A percentile compares a stretch with the other conserved stretches of the same genome.
phyloP scores from a whole-genome alignment of 2,888 invertebrate genomes.

The Sarcophaga carnaria region DNA sequence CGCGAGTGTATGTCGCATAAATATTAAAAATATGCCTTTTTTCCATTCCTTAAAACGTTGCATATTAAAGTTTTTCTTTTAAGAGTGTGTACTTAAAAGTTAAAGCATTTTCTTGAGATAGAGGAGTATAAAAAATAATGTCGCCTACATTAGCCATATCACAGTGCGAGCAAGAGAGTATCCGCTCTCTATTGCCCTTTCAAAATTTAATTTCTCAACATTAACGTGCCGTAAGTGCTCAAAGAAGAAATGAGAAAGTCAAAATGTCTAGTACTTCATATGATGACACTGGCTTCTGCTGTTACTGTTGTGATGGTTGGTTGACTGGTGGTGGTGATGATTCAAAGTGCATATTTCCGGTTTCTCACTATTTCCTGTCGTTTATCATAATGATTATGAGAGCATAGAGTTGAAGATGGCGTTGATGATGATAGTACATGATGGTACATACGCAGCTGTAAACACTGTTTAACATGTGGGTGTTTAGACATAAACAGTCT shows the following conservation, averaged over 20 bases:
- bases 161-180: no score
- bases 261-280: constrained; percentile 13
- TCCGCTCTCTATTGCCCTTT: neutral
- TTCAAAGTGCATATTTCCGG: constrained; percentile 56
- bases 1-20: no score
- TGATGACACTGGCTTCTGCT: neutral
- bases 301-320: no score
- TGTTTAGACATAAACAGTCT: constrained; percentile 35
- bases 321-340: neutral
- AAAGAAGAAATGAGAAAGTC: constrained; percentile 29
- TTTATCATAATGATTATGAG: constrained; percentile 1
- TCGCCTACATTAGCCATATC: no score
- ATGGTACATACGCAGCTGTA: neutral
- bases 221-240: neutral
- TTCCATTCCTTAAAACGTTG: no score
- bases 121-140: no score
- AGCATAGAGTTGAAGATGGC: neutral
- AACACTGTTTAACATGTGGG: neutral
- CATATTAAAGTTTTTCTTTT: no score
- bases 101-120: no score
- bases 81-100: no score
- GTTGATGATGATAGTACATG: neutral
- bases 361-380: constrained; percentile 39
- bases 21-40: no score
- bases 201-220: neutral